A percentile compares a stretch with the other conserved stretches of the same genome.
Conservation (phyloP, 2,888 invertebrate genomes). For the Hesperia comma region DNA sequence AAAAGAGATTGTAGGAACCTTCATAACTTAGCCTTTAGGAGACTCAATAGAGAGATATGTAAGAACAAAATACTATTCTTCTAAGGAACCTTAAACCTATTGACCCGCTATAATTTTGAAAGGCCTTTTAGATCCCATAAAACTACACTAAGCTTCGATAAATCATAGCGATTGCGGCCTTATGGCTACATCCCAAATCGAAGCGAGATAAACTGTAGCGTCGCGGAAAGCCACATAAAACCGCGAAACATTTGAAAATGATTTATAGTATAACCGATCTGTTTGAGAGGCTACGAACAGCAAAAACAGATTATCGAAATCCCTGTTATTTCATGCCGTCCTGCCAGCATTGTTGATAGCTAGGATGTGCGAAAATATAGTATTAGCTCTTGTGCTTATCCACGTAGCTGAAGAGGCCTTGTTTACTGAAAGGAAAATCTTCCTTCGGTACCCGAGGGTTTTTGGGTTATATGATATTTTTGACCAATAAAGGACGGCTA, state of each 20-base stretch:
- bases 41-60: too few relatives aligned
- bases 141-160: constrained; percentile 23
- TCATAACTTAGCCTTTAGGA: too few relatives aligned
- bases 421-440: too few relatives aligned
- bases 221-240: constrained; percentile 72
- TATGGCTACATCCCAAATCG: constrained; percentile 59
- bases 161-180: constrained; percentile 30
- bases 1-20: too few relatives aligned
- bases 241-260: constrained; percentile 77
- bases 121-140: constrained; percentile 5
- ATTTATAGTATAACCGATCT: constrained; percentile 75
- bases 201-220: constrained; percentile 70
- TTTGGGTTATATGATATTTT: too few relatives aligned
- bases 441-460: too few relatives aligned
- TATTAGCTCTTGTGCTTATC: neutral
- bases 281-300: constrained; percentile 67
- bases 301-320: constrained; percentile 79
- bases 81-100: constrained; percentile 9
- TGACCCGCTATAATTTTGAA: neutral
- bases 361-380: constrained; percentile 43
- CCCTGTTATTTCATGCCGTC: constrained; percentile 70
- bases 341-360: constrained; percentile 49
- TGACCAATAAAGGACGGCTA: too few relatives aligned
- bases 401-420: neutral
- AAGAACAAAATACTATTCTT: neutral